Percentiles rank a stretch among this genome's conserved stretches.
phyloP scores from a whole-genome alignment of 1,140 invertebrate species.

The Metopolophium dirhodum region DNA sequence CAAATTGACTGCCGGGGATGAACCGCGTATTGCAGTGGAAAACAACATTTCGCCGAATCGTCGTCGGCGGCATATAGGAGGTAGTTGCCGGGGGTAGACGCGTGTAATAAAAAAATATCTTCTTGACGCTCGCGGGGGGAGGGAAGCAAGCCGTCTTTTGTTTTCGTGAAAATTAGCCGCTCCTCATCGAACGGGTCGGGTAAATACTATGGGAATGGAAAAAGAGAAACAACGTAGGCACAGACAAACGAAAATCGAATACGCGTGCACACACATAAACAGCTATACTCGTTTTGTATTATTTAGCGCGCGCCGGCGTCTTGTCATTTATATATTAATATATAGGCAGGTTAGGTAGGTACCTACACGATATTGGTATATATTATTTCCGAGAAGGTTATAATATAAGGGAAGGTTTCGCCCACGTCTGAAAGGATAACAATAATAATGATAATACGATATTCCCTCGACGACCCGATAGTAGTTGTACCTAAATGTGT shows the following conservation, averaged over 20 bases:
- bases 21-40: background rate
- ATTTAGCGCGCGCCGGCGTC: background rate
- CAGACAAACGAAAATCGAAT: background rate
- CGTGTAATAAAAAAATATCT: too few species aligned
- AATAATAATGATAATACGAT: conserved; percentile 5
- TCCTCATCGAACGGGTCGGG: too few species aligned
- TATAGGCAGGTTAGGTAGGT: too few species aligned
- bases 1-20: background rate
- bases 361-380: background rate
- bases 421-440: conserved; percentile 31
- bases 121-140: too few species aligned
- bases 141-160: background rate
- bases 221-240: background rate
- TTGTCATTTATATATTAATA: too few species aligned
- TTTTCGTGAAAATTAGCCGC: conserved; percentile 30
- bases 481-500: background rate
- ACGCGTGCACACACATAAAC: background rate
- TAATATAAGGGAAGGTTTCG: conserved; percentile 25
- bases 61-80: too few species aligned
- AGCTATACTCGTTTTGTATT: background rate
- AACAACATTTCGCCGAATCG: background rate
- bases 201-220: too few species aligned
- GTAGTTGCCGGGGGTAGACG: background rate
- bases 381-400: conserved; percentile 34
- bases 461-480: background rate